phyloP scores from a whole-genome alignment of 2,113 vertebrate genomes.

The Eulemur macaco region DNA sequence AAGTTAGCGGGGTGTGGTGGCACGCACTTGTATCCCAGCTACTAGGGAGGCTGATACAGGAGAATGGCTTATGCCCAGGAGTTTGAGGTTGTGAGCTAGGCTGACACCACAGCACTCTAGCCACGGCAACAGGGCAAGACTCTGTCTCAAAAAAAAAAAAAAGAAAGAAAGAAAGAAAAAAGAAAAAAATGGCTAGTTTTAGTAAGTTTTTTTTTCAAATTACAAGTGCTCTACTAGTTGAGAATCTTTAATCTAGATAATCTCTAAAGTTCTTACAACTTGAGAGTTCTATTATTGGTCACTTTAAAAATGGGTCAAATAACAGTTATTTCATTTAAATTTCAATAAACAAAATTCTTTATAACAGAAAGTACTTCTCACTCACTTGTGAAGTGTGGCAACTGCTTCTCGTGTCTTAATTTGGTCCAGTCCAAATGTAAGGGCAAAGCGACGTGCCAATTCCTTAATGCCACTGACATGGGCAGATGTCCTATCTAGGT shows the following conservation, averaged over 20 bases:
- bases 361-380: constrained; percentile 48
- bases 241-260: constrained; percentile 15
- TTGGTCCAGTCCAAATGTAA: constrained; percentile 98
- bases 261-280: not conserved
- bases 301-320: constrained; percentile 31
- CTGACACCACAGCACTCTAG: too few relatives aligned
- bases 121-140: too few relatives aligned
- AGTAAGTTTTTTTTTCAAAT: not conserved
- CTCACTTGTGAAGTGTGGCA: constrained; percentile 98
- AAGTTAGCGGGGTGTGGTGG: too few relatives aligned
- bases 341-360: constrained; percentile 1
- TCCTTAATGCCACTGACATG: constrained; percentile 99
- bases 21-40: too few relatives aligned
- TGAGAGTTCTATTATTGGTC: constrained; percentile 32
- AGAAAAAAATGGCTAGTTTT: not conserved
- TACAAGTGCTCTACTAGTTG: not conserved
- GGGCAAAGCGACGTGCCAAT: constrained; percentile 96
- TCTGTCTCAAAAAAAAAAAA: too few relatives aligned
- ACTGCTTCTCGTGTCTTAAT: constrained; percentile 99
- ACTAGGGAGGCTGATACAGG: too few relatives aligned
- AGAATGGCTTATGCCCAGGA: too few relatives aligned
- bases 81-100: too few relatives aligned
- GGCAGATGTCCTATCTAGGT: constrained; percentile 96
- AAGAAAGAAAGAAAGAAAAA: too few relatives aligned
- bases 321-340: constrained; percentile 18